Percentiles rank a stretch among this genome's conserved stretches.
phyloP scores from a whole-genome alignment of 2,797 vertebrate species.

The Myotis myotis region DNA sequence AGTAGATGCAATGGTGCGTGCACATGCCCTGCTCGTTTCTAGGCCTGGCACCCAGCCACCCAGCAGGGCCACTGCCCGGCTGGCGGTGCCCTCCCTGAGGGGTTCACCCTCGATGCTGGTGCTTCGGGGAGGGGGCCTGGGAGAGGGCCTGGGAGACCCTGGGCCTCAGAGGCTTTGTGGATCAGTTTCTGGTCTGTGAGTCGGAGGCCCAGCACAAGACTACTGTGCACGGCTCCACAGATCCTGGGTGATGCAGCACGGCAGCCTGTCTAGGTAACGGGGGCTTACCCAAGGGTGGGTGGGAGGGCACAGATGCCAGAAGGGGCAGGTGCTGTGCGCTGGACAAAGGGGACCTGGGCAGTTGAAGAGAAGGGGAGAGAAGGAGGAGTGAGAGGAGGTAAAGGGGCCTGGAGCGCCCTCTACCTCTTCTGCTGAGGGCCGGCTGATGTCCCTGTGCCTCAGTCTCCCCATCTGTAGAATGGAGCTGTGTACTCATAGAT shows the following conservation, averaged over 20 bases:
- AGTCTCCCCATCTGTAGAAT: not conserved
- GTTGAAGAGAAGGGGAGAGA: not conserved
- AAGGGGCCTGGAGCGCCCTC: not conserved
- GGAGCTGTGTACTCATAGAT: not conserved
- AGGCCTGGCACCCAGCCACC: not conserved
- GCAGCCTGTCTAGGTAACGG: too few species aligned
- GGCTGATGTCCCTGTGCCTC: not conserved
- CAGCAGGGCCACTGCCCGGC: not conserved
- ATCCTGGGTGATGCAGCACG: rapidly evolving
- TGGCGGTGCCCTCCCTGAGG: rapidly evolving
- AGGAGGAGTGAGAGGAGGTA: not conserved
- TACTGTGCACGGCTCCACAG: rapidly evolving
- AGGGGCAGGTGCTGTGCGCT: too few species aligned
- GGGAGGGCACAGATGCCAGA: not conserved
- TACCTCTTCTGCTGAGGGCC: not conserved
- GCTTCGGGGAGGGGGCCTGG: not conserved
- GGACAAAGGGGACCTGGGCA: not conserved
- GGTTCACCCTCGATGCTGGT: rapidly evolving
- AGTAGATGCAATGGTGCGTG: rapidly evolving
- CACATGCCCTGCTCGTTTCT: rapidly evolving
- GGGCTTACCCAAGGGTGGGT: too few species aligned
- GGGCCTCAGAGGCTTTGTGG: not conserved
- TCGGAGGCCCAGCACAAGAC: not conserved
- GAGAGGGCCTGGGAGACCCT: too few species aligned
- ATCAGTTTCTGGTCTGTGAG: not conserved